Evolutionary conservation across 2,113 vertebrate genomes (phyloP).

Genomic region (Eudyptes chrysolophus): DNA sequence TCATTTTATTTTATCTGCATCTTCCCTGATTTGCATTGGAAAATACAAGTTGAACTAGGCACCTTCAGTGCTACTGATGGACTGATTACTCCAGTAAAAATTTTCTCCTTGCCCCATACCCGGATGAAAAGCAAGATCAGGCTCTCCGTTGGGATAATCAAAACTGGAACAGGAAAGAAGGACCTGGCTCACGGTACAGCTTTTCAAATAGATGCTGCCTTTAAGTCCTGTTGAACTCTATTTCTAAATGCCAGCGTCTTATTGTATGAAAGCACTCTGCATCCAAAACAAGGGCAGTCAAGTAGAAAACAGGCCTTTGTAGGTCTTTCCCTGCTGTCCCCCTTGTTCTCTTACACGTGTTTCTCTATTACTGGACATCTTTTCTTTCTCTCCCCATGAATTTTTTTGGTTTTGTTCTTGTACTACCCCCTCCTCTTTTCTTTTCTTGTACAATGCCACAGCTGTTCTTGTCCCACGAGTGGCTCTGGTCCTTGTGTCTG

Average conservation of each 20-base stretch:
- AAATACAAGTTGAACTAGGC: not conserved
- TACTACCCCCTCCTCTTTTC: not conserved
- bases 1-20: not conserved
- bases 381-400: not conserved
- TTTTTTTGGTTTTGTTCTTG: not conserved
- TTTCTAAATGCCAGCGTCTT: not conserved
- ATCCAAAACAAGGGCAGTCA: not conserved
- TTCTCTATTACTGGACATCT: not conserved
- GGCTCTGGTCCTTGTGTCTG: not conserved
- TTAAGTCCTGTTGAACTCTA: not conserved
- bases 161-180: not conserved
- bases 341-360: not conserved
- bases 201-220: not conserved
- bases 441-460: not conserved
- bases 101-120: not conserved
- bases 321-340: not conserved
- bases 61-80: not conserved
- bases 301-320: not conserved
- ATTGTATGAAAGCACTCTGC: not conserved
- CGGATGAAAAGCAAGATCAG: not conserved
- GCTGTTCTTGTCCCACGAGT: not conserved
- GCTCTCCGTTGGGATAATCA: not conserved
- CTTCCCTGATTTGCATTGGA: not conserved
- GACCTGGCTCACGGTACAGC: not conserved
- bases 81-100: not conserved